Evolutionary conservation across 2,888 invertebrate genomes (phyloP).

Genomic region (Papilio gigon): DNA sequence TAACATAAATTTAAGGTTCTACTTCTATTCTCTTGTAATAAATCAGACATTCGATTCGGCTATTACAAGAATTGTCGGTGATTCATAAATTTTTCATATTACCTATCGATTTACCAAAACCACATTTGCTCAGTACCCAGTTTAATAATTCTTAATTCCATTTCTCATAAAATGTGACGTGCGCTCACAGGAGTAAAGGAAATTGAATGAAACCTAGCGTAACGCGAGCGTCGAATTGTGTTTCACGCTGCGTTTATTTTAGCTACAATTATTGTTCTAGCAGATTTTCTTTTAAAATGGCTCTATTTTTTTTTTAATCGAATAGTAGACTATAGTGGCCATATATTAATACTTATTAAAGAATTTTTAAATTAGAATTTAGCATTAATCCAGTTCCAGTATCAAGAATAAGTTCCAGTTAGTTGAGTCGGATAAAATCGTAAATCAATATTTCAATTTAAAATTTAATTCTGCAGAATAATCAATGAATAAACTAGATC

Average conservation of each 20-base stretch:
- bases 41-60: not conserved
- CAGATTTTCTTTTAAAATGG: slow-evolving; percentile 1
- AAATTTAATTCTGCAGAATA: too few species aligned
- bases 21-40: too few species aligned
- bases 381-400: too few species aligned
- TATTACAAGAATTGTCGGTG: not conserved
- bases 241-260: slow-evolving; percentile 24
- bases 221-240: slow-evolving; percentile 23
- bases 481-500: too few species aligned
- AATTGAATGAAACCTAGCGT: slow-evolving; percentile 28
- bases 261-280: not conserved
- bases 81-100: not conserved
- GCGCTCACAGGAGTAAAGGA: slow-evolving; percentile 15
- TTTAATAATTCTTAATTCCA: slow-evolving; percentile 21
- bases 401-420: too few species aligned
- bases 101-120: slow-evolving; percentile 5
- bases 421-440: too few species aligned
- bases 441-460: too few species aligned
- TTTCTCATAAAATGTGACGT: slow-evolving; percentile 23
- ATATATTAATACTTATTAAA: too few species aligned
- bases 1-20: too few species aligned
- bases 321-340: not conserved
- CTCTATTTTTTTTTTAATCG: not conserved
- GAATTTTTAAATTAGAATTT: too few species aligned
- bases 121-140: not conserved